A percentile compares a stretch with the other conserved stretches of the same genome.
phyloP scores from a whole-genome alignment of 2,888 invertebrate species.

The Himalopsyche anomala region DNA sequence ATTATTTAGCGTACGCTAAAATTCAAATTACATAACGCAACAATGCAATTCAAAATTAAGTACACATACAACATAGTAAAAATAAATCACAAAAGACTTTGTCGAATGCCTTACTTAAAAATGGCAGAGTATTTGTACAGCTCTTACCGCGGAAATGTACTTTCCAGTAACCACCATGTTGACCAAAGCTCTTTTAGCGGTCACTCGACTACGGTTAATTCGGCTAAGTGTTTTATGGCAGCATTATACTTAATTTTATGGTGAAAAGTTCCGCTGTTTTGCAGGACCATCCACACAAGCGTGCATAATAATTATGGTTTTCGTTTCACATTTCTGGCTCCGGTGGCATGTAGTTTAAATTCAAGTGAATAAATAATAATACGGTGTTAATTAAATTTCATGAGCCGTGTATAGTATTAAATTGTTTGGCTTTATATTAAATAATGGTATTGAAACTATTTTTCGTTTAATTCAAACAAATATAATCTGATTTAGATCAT shows the following conservation, averaged over 20 bases:
- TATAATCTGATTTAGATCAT: too few relatives aligned
- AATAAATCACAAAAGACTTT: slow-evolving; percentile 7
- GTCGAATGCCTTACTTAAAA: slow-evolving; percentile 22
- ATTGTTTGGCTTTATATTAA: too few relatives aligned
- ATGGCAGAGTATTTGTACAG: not conserved
- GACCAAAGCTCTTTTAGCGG: slow-evolving; percentile 39
- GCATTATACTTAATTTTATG: slow-evolving; percentile 19
- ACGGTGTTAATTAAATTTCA: slow-evolving; percentile 6
- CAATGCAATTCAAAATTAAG: slow-evolving; percentile 21
- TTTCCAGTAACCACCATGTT: slow-evolving; percentile 17
- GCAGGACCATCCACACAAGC: not conserved
- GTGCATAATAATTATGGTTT: slow-evolving; percentile 28
- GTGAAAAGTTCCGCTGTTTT: slow-evolving; percentile 28
- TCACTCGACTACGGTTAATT: slow-evolving; percentile 46
- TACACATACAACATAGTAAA: not conserved
- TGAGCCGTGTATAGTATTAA: not conserved
- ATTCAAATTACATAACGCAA: not conserved
- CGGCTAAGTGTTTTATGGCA: slow-evolving; percentile 49
- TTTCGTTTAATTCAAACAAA: too few relatives aligned
- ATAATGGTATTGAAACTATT: too few relatives aligned
- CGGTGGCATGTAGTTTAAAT: slow-evolving; percentile 22
- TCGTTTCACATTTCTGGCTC: slow-evolving; percentile 14
- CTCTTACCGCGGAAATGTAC: slow-evolving; percentile 38
- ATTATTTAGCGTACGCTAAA: not conserved
- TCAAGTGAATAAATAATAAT: slow-evolving; percentile 38